These are phyloP conservation scores for Dryococelus australis DNA, from an alignment of 2,888 invertebrate species.

Conservation along the genomic window DNA sequence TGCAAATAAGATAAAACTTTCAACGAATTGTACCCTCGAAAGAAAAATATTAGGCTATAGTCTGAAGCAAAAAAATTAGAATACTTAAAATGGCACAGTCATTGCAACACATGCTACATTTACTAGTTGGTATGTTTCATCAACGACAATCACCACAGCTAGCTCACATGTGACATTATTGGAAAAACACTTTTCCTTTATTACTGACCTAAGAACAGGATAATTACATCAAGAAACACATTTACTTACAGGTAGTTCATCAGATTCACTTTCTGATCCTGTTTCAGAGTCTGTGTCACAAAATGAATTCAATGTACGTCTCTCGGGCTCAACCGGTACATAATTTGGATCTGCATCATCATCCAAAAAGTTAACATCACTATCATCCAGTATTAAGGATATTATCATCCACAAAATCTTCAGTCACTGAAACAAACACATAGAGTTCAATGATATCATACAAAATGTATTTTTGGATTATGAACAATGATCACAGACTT, in stretches of 20 bases:
- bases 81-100: too few relatives aligned
- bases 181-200: too few relatives aligned
- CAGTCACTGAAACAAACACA: neutral
- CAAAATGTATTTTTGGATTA: neutral
- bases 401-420: neutral
- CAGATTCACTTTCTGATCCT: neutral
- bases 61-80: neutral
- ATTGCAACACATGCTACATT: too few relatives aligned
- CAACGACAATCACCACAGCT: too few relatives aligned
- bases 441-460: neutral
- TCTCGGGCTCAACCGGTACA: neutral
- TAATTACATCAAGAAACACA: too few relatives aligned
- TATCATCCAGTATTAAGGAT: neutral
- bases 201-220: too few relatives aligned
- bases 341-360: conserved; percentile 8
- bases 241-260: conserved; percentile 9
- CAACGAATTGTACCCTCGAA: neutral
- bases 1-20: neutral
- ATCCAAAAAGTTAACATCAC: neutral
- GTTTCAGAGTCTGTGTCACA: neutral
- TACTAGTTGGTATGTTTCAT: too few relatives aligned
- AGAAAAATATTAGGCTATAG: neutral
- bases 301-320: neutral
- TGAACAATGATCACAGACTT: neutral
- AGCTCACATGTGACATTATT: too few relatives aligned